Evolutionary conservation across 2,888 invertebrate species (phyloP).

Genomic region (Agriotes lineatus): DNA sequence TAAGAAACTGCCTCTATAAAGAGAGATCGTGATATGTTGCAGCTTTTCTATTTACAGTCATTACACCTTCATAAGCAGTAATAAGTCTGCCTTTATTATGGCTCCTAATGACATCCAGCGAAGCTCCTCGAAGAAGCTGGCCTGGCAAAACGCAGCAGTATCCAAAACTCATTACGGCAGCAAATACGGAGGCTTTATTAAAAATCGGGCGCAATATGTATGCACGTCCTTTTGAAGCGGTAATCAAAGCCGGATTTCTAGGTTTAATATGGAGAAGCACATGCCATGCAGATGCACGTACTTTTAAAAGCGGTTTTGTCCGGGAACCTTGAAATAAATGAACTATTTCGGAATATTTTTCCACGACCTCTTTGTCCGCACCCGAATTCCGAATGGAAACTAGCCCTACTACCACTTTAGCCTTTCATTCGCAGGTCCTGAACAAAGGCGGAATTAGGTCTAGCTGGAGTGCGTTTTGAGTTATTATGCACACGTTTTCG

Average conservation of each 20-base stretch:
- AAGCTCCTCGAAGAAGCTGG: not conserved
- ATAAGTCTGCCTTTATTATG: not conserved
- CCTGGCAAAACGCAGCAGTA: not conserved
- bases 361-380: no score
- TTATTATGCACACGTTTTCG: constrained; percentile 28
- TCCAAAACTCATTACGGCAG: constrained; percentile 8
- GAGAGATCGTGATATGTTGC: no score
- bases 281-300: constrained; percentile 20
- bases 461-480: constrained; percentile 17
- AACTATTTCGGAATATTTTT: not conserved
- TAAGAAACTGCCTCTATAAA: no score
- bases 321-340: constrained; percentile 1
- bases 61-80: no score
- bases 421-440: not conserved
- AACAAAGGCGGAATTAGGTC: not conserved
- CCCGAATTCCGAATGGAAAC: not conserved
- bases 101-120: not conserved
- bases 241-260: constrained; percentile 40
- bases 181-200: constrained; percentile 33
- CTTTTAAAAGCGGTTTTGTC: constrained; percentile 22
- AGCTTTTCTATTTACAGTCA: no score
- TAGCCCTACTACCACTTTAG: not conserved
- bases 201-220: constrained; percentile 35
- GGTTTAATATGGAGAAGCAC: constrained; percentile 32
- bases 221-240: constrained; percentile 30